A percentile compares a stretch with the other conserved stretches of the same genome.
Conservation (phyloP, 2,797 vertebrate species). For the Acipenser transmontanus region DNA sequence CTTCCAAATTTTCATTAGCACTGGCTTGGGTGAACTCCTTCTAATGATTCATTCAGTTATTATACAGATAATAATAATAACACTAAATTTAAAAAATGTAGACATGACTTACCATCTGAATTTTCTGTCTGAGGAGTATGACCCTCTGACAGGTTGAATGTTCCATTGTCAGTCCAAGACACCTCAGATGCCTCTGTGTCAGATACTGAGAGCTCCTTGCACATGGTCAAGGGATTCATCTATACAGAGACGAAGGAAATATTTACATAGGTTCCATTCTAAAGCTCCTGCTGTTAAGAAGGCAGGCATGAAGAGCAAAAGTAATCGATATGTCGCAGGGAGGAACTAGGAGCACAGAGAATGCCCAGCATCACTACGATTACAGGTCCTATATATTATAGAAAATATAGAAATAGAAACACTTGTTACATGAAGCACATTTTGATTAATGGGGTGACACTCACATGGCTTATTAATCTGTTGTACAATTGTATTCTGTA, state of each 20-base stretch:
- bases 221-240: constrained; percentile 72
- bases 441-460: too few relatives aligned
- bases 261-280: constrained; percentile 4
- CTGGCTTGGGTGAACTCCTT: not conserved
- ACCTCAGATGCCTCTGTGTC: constrained; percentile 90
- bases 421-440: too few relatives aligned
- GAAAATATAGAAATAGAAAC: too few relatives aligned
- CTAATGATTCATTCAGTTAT: not conserved
- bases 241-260: constrained; percentile 38
- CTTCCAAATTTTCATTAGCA: not conserved
- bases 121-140: constrained; percentile 92
- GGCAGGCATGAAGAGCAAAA: constrained; percentile 4
- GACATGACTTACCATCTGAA: constrained; percentile 74
- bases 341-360: not conserved
- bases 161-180: constrained; percentile 95
- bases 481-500: too few relatives aligned
- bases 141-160: constrained; percentile 90
- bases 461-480: too few relatives aligned
- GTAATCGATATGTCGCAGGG: not conserved
- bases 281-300: constrained; percentile 6
- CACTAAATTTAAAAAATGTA: not conserved
- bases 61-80: too few relatives aligned
- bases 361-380: too few relatives aligned
- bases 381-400: too few relatives aligned
- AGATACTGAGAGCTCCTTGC: constrained; percentile 85